Base-by-base conservation (phyloP, 2,797 vertebrate species). In the Stomatorhinus walkeri region DNA sequence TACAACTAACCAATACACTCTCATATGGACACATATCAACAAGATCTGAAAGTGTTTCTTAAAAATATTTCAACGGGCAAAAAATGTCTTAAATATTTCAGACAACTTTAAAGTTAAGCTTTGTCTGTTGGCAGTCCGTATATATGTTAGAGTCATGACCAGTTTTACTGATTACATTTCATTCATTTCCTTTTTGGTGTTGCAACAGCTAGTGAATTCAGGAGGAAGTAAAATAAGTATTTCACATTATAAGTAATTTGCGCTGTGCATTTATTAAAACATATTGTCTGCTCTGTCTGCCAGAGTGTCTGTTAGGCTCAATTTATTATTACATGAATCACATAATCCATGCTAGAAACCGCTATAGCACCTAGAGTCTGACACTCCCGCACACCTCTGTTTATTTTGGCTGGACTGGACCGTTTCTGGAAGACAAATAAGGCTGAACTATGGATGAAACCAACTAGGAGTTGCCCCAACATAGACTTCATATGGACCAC, bases 341-440 rank as follows among this genome's bases (percentile, higher is more conserved):
- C n/a, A 51, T 48, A 24, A 46, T 81, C 76, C 76, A 81, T 46
- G 76, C 83, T 51, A 51, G 48, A 32, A 14, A 32, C n/a, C 48
- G 2, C 46, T 85, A 10, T 16, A 12, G n/a, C 83, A 51, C 48
- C 32, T n/a, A 46, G 46, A 64, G 40, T 68, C 36, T 87, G n/a
- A 68, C 56, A 28, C 40, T 48, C 16, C 87, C 8, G n/a, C 8
- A 59, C 40, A 68, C 40, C 56, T 68, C 56, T 43, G 56, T 87
- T 64, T 87, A 40, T 68, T n/a, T 87, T 46, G 36, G 36, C 40
- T 10, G 28, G 10, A 12, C 9, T 68, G 59, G 40, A 12, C 59
- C 61, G 16, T 68, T 48, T 48, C 59, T 87, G 56, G 19, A 68
- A 87, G 40, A 87, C 56, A 87, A 87, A 48, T 68, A 68, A 68